Conservation (phyloP, 2,888 invertebrate genomes). For the Eristalis pertinax region DNA sequence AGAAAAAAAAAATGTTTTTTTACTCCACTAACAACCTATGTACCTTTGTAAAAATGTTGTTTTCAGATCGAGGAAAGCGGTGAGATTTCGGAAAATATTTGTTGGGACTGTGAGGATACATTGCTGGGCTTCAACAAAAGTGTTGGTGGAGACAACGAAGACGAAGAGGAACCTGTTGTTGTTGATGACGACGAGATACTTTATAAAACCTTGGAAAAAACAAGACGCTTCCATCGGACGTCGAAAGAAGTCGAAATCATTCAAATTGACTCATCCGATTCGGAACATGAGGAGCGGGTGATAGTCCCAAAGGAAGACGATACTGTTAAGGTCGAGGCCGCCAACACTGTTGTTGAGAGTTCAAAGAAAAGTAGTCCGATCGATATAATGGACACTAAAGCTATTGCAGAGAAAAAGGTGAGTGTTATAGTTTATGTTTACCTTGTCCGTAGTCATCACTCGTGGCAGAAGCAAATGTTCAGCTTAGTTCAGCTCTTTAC, state of each 20-base stretch:
- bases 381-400: not conserved
- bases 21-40: constrained; percentile 5
- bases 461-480: too few relatives aligned
- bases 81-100: constrained; percentile 63
- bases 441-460: too few relatives aligned
- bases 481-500: too few relatives aligned
- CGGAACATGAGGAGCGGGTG: constrained; percentile 54
- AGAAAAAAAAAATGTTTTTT: constrained; percentile 12
- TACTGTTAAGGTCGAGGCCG: constrained; percentile 45
- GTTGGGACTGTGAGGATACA: constrained; percentile 67
- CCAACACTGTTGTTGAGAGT: constrained; percentile 12
- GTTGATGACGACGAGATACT: constrained; percentile 69
- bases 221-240: constrained; percentile 30
- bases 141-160: constrained; percentile 52
- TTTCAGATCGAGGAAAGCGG: constrained; percentile 61
- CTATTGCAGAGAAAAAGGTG: constrained; percentile 28
- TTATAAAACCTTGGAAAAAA: constrained; percentile 54
- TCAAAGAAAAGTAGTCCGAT: not conserved
- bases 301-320: constrained; percentile 43
- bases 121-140: constrained; percentile 59
- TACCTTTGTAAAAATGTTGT: not conserved
- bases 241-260: constrained; percentile 47
- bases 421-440: not conserved
- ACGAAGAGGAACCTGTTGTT: constrained; percentile 58
- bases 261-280: constrained; percentile 61